phyloP scores from a whole-genome alignment of 2,888 invertebrate species.

The Zaprionus obscuricornis region DNA sequence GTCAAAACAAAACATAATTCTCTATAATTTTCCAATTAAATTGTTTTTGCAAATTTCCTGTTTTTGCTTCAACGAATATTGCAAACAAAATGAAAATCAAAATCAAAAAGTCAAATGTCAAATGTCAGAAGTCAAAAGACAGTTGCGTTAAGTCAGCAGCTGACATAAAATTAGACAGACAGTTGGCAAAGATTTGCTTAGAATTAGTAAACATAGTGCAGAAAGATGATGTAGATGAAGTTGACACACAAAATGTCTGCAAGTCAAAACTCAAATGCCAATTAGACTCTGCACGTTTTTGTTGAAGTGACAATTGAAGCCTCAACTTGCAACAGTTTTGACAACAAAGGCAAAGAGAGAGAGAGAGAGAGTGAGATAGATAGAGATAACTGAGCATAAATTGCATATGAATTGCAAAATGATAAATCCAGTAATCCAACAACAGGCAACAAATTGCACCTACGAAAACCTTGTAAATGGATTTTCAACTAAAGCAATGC shows the following conservation, averaged over 20 bases:
- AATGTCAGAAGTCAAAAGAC: no score
- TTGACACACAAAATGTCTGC: slow-evolving; percentile 11
- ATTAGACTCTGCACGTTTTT: slow-evolving; percentile 54
- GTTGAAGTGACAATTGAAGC: slow-evolving; percentile 52
- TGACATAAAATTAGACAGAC: no score
- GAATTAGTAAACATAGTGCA: no score
- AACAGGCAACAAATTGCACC: slow-evolving; percentile 24
- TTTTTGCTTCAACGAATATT: neutral
- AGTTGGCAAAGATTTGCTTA: no score
- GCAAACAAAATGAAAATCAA: slow-evolving; percentile 1
- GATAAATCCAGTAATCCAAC: slow-evolving; percentile 21
- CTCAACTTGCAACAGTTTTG: slow-evolving; percentile 25
- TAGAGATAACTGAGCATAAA: slow-evolving; percentile 10
- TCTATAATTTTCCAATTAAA: slow-evolving; percentile 19
- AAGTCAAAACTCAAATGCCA: slow-evolving; percentile 46
- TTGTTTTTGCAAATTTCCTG: slow-evolving; percentile 5
- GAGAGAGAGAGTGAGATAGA: neutral
- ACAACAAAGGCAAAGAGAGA: slow-evolving; percentile 3
- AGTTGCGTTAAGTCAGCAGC: no score
- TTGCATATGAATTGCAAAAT: slow-evolving; percentile 14
- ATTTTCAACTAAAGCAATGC: slow-evolving; percentile 7
- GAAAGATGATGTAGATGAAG: neutral
- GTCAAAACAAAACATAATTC: no score
- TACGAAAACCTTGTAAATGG: slow-evolving; percentile 19
- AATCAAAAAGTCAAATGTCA: slow-evolving; percentile 3